phyloP scores from a whole-genome alignment of 1,140 invertebrate species.

The Sitodiplosis mosellana region DNA sequence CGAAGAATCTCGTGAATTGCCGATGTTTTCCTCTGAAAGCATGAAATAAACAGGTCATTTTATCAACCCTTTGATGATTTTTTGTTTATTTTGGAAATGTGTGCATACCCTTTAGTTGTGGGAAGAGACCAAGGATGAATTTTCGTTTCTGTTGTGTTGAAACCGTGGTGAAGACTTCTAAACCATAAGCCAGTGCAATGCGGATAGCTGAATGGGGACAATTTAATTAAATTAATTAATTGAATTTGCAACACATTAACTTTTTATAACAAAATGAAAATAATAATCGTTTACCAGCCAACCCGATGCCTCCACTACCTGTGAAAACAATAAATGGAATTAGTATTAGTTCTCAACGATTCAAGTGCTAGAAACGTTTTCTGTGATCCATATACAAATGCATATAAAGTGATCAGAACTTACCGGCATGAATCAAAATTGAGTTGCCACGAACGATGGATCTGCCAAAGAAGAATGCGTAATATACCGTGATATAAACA shows the following conservation, averaged over 20 bases:
- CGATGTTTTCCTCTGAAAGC: constrained; percentile 37
- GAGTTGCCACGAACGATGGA: too few relatives aligned
- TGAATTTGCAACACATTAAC: too few relatives aligned
- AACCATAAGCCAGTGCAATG: constrained; percentile 51
- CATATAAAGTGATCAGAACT: too few relatives aligned
- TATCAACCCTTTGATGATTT: not conserved
- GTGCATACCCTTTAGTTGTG: constrained; percentile 15
- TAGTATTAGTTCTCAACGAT: too few relatives aligned
- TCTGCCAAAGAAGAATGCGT: too few relatives aligned
- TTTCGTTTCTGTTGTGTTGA: constrained; percentile 55
- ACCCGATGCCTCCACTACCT: constrained; percentile 69
- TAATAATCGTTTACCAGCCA: constrained; percentile 59
- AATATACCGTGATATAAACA: constrained; percentile 28
- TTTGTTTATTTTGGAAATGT: constrained; percentile 2
- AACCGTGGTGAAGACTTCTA: constrained; percentile 56
- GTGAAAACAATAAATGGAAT: constrained; percentile 79
- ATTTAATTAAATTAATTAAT: too few relatives aligned
- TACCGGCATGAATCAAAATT: too few relatives aligned
- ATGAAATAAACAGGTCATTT: not conserved
- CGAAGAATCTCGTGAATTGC: constrained; percentile 38
- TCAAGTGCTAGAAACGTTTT: too few relatives aligned
- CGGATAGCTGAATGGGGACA: too few relatives aligned
- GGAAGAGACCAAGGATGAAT: constrained; percentile 56
- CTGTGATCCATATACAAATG: too few relatives aligned
- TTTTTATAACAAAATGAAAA: too few relatives aligned